Evolutionary conservation across 2,113 vertebrate genomes (phyloP).

Genomic region (Procavia capensis): DNA sequence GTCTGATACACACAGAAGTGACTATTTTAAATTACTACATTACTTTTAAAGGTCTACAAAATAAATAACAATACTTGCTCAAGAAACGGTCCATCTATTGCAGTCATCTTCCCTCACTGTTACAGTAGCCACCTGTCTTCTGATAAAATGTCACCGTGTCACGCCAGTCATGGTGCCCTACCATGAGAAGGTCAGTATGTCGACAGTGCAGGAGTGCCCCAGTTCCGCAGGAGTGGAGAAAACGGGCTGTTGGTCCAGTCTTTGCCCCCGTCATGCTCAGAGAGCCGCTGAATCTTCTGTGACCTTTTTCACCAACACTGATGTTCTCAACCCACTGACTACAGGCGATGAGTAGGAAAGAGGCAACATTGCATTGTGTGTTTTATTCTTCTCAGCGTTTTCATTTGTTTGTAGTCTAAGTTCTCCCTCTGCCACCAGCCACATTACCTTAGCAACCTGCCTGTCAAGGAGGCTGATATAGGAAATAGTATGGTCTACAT

Average conservation of each 20-base stretch:
- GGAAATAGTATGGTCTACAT: background rate
- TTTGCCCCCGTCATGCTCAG: background rate
- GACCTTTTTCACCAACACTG: background rate
- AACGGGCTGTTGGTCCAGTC: background rate
- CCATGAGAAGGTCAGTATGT: background rate
- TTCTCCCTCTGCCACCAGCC: background rate
- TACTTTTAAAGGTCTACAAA: background rate
- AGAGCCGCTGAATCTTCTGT: background rate
- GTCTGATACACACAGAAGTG: too few relatives aligned
- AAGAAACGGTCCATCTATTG: background rate
- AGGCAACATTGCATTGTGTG: background rate
- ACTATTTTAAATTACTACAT: too few relatives aligned
- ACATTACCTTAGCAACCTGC: background rate
- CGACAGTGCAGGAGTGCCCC: accelerated
- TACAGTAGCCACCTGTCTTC: background rate
- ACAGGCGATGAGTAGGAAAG: background rate
- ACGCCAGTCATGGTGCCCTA: accelerated
- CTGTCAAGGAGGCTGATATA: background rate
- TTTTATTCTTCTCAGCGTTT: background rate
- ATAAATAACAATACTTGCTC: background rate
- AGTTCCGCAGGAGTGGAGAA: background rate
- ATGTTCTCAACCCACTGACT: too few relatives aligned
- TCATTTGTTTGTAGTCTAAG: background rate
- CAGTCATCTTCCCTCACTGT: background rate
- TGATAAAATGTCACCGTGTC: background rate